Base-by-base conservation (phyloP, 1,140 invertebrate species). In the Branchinecta lindahli region DNA sequence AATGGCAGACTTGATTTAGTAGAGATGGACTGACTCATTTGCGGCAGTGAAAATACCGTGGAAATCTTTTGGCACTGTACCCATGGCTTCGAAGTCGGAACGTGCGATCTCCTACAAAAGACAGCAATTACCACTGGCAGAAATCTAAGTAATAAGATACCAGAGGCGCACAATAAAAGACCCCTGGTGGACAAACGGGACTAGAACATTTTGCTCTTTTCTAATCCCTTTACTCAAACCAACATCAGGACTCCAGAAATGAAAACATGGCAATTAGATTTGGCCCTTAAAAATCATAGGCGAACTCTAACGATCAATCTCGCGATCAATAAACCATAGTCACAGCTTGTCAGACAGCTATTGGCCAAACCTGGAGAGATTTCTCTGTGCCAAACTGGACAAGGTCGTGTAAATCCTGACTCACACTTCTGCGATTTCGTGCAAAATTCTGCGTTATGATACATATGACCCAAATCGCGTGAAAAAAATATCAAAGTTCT, bases 1-100 rank as follows among this genome's bases (percentile, higher is more conserved):
- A 33, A 33, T 33, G 33, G 33, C 1, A 33, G 52, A n/a, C 52
- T 6, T 61, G 12, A 61, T 15, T 72, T 66, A 72, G 46, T 72
- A 72, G 18, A 61, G 15, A 70, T 72, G 71, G 46, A 70, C 8
- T 44, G 9, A 44, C 10, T 72, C 71, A 10, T 61, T 45, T 15
- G 44, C 67, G 10, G 18, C n/a, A 44, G 68, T 52, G 45, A 72
- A 72, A 9, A 72, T 12, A n/a, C 77, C 77, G 71, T 78, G 77
- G 61, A 78, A 76, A 61, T 74, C 75, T 46, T 70, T 70, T 3
- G 76, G 73, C 8, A 78, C 72, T 9, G 73, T 45, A 10, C 76
- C 74, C 15, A 73, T 46, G 8, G 79, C 76, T 15, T 46, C 70
- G 65, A 77, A 78, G 15, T 74, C 72, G 3, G 71, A 72, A 45